A percentile compares a stretch with the other conserved stretches of the same genome.
These are phyloP conservation scores for Pollachius pollachius DNA, from an alignment of 2,113 vertebrate species.

Conservation along the genomic window DNA sequence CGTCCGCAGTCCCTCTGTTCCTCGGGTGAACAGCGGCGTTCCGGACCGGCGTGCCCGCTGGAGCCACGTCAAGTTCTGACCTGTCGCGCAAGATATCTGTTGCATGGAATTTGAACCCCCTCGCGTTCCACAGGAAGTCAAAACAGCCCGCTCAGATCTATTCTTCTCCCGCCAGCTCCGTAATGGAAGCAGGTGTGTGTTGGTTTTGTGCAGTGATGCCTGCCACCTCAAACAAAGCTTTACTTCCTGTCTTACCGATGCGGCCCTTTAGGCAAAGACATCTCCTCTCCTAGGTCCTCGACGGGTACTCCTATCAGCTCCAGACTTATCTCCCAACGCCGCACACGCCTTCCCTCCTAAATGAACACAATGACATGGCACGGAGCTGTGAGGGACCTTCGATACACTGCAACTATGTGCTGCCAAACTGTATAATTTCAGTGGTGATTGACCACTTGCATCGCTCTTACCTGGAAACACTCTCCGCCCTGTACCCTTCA, in stretches of 20 bases:
- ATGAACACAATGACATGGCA: too few species aligned
- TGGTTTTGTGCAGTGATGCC: constrained; percentile 29
- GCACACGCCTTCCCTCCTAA: background rate
- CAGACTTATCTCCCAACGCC: too few species aligned
- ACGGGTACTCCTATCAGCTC: too few species aligned
- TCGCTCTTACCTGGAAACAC: too few species aligned
- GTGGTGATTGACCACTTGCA: too few species aligned
- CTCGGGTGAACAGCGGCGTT: background rate
- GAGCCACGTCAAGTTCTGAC: constrained; percentile 26
- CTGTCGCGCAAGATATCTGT: constrained; percentile 33
- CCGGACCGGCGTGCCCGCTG: background rate
- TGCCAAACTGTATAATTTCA: too few species aligned
- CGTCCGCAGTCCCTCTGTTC: constrained; percentile 19
- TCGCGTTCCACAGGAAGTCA: constrained; percentile 42
- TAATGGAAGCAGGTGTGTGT: constrained; percentile 37
- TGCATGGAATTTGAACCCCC: constrained; percentile 57
- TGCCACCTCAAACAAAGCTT: constrained; percentile 32
- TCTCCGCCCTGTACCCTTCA: background rate
- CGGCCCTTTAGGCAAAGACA: constrained; percentile 35
- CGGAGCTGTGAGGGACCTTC: too few species aligned
- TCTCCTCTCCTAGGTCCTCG: constrained; percentile 28
- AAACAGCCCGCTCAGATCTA: constrained; percentile 53
- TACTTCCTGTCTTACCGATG: constrained; percentile 50
- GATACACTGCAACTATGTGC: too few species aligned
- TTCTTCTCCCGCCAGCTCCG: constrained; percentile 22